These are phyloP conservation scores for Platyrinchus mystaceus DNA, from an alignment of 2,797 vertebrate genomes.

Conservation along the genomic window DNA sequence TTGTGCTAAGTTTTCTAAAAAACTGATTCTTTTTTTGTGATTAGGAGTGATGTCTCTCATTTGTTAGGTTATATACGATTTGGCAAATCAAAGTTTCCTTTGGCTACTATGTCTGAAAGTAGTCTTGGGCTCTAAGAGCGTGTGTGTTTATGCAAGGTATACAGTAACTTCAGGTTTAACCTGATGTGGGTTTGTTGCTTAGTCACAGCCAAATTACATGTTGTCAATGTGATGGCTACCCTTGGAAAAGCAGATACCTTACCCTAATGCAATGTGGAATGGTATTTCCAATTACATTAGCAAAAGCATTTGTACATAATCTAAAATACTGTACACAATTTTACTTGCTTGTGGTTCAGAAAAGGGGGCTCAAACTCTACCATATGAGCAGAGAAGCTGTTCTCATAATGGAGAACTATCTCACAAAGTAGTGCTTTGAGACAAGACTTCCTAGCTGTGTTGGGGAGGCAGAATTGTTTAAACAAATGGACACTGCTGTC, in stretches of 20 bases:
- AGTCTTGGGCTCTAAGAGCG: not conserved
- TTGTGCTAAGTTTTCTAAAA: not conserved
- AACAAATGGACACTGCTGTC: not conserved
- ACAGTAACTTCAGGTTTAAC: not conserved
- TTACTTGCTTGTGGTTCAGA: not conserved
- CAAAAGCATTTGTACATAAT: not conserved
- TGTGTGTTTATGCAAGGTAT: not conserved
- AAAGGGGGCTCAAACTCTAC: not conserved
- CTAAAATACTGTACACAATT: not conserved
- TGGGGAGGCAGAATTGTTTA: not conserved
- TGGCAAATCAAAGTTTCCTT: not conserved
- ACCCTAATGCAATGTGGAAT: not conserved
- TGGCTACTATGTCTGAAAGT: not conserved
- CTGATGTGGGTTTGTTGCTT: not conserved
- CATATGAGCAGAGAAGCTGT: not conserved
- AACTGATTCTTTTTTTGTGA: accelerated
- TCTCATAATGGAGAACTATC: not conserved
- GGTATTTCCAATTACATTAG: not conserved
- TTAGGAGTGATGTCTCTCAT: not conserved
- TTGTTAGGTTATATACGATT: not conserved
- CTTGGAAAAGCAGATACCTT: not conserved
- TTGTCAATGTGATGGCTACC: not conserved
- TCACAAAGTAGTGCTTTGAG: not conserved
- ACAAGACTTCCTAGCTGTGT: not conserved
- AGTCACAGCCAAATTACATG: not conserved